Base-by-base conservation (phyloP, 2,888 invertebrate species). In the Mimachlamys varia region DNA sequence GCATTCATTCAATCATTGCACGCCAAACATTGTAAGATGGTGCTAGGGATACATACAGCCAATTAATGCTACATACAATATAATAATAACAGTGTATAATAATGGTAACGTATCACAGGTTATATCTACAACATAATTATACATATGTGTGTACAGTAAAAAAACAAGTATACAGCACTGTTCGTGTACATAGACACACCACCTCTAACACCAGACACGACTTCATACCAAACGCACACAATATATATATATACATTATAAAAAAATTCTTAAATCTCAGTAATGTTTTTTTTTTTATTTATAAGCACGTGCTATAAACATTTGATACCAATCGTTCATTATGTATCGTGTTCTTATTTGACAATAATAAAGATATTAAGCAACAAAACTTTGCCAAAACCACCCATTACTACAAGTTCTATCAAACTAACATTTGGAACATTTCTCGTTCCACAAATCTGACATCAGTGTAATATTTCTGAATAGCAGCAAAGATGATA, bases 61-160 rank as follows among this genome's bases (percentile, higher is more conserved):
- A 76, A 76, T 12, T 76, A 0, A 76, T 76, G 76, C 76, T 76
- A 76, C 76, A 76, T 76, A 76, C 76, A 76, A 76, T 44, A 44
- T 27, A 76, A 76, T 33, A 22, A 76, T 76, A 76, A 76, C 76
- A 76, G 22, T 76, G 76, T 76, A 76, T 76, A 76, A 17, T 44
- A 44, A 62, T n/a, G 17, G 62, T 62, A 62, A 62, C 76, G 7
- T 76, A 76, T 76, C 76, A 76, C 76, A 76, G 76, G 76, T 76
- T 76, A 76, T 76, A 76, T 76, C 76, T 76, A 76, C 76, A 76
- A 76, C 76, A 76, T 76, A 22, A 33, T n/a, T n/a, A 62, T 62
- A 13, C n/a, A n/a, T n/a, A n/a, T 53, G 15, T 58, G 27, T 76
- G 76, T 76, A 19, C 19, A 33, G 22, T 76, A 76, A 76, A 76